Base-by-base conservation (phyloP, 1,140 invertebrate genomes). In the Drosophila busckii region DNA sequence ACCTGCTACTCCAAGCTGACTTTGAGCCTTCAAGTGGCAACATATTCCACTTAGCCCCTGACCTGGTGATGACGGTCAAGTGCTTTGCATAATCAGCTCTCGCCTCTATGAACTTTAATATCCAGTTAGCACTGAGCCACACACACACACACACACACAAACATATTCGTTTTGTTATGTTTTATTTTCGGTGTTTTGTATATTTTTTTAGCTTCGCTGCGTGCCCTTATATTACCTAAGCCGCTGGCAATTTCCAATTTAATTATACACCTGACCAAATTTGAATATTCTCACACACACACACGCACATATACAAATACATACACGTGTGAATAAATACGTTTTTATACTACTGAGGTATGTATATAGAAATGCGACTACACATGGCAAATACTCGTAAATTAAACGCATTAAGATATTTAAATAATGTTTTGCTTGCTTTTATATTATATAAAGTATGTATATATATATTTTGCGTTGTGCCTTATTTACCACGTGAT, bases 371-470 rank as follows among this genome's bases (percentile, higher is more conserved):
- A 31, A 40, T 25, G 35, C 25, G 22, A 34, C 25, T 67, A 37
- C 41, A 63, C 59, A 78, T 65, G 63, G 56, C 73, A 58, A 17
- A 22, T 20, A 71, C 48, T 68, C 71, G 73, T 78, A 78, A 78
- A 80, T 78, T 80, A 68, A 68, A 80, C 56, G 73, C 73, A 78
- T 80, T 78, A 78, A 71, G 73, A 71, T 68, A 78, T 78, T 78
- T 80, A 78, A 78, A 78, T 78, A 78, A 71, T 63, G 62, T 49
- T 67, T 32, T 48, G 2, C 15, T 1, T 3, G n/a, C 4, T 1
- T 17, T 10, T 12, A n/a, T n/a, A n/a, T n/a, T n/a, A n/a, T n/a
- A n/a, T n/a, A n/a, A n/a, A n/a, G n/a, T 29, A 6, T 31, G 7
- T 7, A 8, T 6, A 12, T 28, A 13, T 25, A 46, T 10, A 10